A percentile compares a stretch with the other conserved stretches of the same genome.
Conservation (phyloP, 2,113 vertebrate species). For the Heterocephalus glaber region DNA sequence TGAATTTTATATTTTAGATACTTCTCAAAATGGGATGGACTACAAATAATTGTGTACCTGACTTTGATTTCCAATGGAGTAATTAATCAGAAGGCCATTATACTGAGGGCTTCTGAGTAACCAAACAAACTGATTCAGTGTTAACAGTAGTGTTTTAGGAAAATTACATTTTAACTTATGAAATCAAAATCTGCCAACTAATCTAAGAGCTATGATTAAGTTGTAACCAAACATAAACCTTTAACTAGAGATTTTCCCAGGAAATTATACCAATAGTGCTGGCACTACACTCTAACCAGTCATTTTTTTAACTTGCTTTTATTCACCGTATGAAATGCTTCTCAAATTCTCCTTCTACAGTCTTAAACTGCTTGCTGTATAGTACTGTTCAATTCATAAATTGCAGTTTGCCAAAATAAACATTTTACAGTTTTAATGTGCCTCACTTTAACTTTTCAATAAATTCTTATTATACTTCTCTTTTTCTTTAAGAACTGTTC, state of each 20-base stretch:
- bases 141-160: background rate
- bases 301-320: background rate
- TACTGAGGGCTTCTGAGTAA: rapidly evolving
- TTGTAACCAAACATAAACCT: background rate
- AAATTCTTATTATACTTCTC: background rate
- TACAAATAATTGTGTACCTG: background rate
- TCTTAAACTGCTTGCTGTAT: background rate
- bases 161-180: background rate
- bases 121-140: background rate
- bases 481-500: background rate
- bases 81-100: background rate
- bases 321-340: background rate
- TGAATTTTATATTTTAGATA: background rate
- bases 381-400: background rate
- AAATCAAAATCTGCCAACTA: background rate
- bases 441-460: background rate
- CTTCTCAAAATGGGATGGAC: background rate
- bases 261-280: background rate
- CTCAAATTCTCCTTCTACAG: background rate
- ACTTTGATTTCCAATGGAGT: background rate
- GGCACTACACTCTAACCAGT: background rate
- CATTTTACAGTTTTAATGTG: background rate
- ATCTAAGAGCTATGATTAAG: background rate
- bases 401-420: background rate
- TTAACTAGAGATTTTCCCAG: background rate